A percentile compares a stretch with the other conserved stretches of the same genome.
Conservation (phyloP, 2,888 invertebrate genomes). For the Drosophila stalkeri region DNA sequence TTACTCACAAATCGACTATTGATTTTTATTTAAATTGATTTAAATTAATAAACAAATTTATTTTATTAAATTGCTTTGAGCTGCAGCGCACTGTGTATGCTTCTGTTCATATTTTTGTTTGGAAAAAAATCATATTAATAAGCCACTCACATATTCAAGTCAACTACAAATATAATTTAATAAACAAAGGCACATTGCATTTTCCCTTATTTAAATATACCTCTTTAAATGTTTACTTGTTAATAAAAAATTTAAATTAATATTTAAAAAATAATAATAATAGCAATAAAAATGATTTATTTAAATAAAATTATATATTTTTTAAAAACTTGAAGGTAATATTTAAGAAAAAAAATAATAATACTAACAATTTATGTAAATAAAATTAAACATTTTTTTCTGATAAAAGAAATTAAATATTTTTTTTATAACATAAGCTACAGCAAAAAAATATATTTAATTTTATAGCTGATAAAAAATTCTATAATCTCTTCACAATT, state of each 20-base stretch:
- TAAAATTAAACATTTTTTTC: neutral
- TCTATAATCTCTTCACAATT: neutral
- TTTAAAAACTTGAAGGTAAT: too few species aligned
- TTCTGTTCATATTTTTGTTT: neutral
- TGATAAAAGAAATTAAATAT: too few species aligned
- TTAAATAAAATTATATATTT: neutral
- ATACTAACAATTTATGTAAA: neutral
- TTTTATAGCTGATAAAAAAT: neutral
- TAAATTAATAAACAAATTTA: neutral
- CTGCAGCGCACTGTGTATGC: neutral
- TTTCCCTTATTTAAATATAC: neutral
- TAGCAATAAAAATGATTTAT: too few species aligned
- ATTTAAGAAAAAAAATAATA: too few species aligned
- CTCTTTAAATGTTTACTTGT: neutral
- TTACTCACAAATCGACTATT: neutral
- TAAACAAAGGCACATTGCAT: neutral
- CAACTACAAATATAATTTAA: neutral
- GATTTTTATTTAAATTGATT: neutral
- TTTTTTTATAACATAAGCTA: too few species aligned
- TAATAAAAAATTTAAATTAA: neutral
- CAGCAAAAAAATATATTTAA: too few species aligned
- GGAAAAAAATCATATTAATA: neutral
- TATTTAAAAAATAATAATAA: neutral
- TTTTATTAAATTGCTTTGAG: neutral
- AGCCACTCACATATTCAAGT: neutral